Conservation (phyloP, 2,797 vertebrate species). For the Potorous gilbertii region DNA sequence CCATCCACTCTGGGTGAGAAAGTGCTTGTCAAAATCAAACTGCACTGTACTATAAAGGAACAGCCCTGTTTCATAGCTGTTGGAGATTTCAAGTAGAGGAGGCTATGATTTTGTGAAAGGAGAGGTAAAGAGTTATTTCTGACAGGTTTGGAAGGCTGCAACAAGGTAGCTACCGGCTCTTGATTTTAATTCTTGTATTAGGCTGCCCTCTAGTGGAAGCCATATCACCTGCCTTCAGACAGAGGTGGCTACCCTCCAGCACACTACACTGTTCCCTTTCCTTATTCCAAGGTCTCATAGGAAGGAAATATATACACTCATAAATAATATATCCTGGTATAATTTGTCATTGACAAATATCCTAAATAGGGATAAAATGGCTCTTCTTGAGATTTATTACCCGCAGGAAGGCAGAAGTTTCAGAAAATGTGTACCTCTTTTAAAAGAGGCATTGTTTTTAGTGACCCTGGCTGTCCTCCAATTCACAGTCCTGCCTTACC, state of each 20-base stretch:
- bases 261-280: not conserved
- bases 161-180: fast-evolving
- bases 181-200: not conserved
- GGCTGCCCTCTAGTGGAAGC: constrained; percentile 77
- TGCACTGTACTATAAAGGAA: not conserved
- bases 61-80: not conserved
- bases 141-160: not conserved
- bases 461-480: not conserved
- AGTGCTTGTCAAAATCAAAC: constrained; percentile 10
- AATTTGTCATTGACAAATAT: not conserved
- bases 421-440: not conserved
- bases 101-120: not conserved
- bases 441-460: not conserved
- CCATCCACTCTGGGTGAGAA: not conserved
- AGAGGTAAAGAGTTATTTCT: not conserved
- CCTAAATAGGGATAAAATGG: constrained; percentile 30
- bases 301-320: not conserved
- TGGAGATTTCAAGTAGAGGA: not conserved
- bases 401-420: not conserved
- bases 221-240: fast-evolving
- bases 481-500: not conserved
- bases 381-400: not conserved
- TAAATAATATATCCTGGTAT: constrained; percentile 35
- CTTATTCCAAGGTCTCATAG: not conserved
- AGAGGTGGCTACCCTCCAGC: fast-evolving